Percentiles rank a stretch among this genome's conserved stretches.
These are phyloP conservation scores for Pogonocherus hispidulus DNA, from an alignment of 2,888 invertebrate genomes.

Conservation along the genomic window DNA sequence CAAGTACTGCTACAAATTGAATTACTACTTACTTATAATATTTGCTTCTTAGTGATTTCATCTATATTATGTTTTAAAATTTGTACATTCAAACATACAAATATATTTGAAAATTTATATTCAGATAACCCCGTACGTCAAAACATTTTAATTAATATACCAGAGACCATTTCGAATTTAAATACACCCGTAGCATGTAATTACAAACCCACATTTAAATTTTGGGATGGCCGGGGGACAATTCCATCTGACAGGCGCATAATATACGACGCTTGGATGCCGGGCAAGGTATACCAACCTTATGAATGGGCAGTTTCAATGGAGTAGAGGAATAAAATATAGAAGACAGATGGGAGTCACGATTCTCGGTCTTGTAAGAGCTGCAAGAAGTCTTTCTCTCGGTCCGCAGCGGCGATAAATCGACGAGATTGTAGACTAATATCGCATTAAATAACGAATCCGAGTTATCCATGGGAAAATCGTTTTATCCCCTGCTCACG, in stretches of 20 bases:
- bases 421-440: constrained; percentile 32
- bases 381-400: constrained; percentile 29
- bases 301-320: constrained; percentile 30
- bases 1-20: no score
- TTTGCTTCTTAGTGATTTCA: no score
- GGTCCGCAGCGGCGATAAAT: constrained; percentile 30
- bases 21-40: no score
- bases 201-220: background rate
- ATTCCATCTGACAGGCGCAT: background rate
- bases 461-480: constrained; percentile 33
- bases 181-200: background rate
- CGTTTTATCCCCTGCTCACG: background rate
- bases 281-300: background rate
- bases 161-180: background rate
- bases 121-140: no score
- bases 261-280: constrained; percentile 3
- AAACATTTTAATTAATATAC: no score
- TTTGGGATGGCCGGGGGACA: background rate
- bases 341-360: constrained; percentile 29
- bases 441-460: constrained; percentile 34
- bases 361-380: constrained; percentile 25
- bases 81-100: no score
- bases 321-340: constrained; percentile 21
- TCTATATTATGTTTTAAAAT: no score
- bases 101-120: no score